These are phyloP conservation scores for Poeciliopsis paucimaculata DNA, from an alignment of 2,797 vertebrate species.

Conservation along the genomic window DNA sequence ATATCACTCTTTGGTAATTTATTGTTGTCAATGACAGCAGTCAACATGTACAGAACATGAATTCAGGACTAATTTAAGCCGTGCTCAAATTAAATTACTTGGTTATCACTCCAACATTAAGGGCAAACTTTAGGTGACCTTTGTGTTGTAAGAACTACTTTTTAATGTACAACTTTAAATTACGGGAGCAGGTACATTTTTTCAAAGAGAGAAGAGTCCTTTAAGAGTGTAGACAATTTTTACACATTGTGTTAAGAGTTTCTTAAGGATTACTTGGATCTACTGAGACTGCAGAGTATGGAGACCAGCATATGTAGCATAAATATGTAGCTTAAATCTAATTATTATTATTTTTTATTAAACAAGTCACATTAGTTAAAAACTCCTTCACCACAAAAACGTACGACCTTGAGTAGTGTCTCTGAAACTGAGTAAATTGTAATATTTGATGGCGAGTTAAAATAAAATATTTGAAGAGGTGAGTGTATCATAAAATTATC, in stretches of 20 bases:
- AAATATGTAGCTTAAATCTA: neutral
- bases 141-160: neutral
- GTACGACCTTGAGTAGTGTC: neutral
- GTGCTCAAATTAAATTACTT: neutral
- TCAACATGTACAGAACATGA: conserved; percentile 9
- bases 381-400: neutral
- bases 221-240: neutral
- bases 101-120: neutral
- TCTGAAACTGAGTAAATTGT: neutral
- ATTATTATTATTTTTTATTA: neutral
- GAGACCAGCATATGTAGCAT: neutral
- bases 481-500: neutral
- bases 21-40: conserved; percentile 22
- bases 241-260: neutral
- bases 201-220: neutral
- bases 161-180: neutral
- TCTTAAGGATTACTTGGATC: neutral
- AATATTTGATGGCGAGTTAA: neutral
- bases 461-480: neutral
- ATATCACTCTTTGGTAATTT: conserved; percentile 14
- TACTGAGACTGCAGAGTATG: neutral
- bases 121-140: neutral
- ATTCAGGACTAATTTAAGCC: conserved; percentile 13
- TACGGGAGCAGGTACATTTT: neutral
- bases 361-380: neutral